Evolutionary conservation across 2,113 vertebrate species (phyloP).

Genomic region (Catharus fuscescens): DNA sequence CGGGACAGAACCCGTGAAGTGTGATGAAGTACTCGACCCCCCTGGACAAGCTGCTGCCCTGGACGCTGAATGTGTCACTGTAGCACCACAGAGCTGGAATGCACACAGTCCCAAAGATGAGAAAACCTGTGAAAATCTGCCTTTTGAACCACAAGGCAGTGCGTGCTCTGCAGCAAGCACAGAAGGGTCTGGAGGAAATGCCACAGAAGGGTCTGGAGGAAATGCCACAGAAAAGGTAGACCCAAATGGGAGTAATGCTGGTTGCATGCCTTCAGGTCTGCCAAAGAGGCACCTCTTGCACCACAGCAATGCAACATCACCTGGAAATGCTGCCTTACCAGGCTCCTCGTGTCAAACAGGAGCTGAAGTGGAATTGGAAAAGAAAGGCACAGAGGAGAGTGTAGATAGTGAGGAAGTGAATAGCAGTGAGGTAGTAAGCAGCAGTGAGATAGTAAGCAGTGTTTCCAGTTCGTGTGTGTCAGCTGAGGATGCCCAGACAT

Average conservation of each 20-base stretch:
- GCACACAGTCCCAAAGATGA: conserved; percentile 38
- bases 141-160: neutral
- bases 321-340: conserved; percentile 21
- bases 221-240: neutral
- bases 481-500: conserved; percentile 43
- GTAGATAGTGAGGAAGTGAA: neutral
- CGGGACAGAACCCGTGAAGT: neutral
- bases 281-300: conserved; percentile 17
- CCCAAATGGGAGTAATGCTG: neutral
- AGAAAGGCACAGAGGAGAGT: conserved; percentile 9
- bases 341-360: neutral
- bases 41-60: conserved; percentile 5
- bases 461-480: neutral
- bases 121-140: neutral
- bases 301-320: neutral
- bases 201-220: neutral
- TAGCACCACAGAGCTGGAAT: conserved; percentile 1
- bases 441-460: neutral
- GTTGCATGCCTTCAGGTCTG: conserved; percentile 6
- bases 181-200: neutral
- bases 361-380: conserved; percentile 6
- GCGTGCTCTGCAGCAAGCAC: neutral
- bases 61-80: neutral
- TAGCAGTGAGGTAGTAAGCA: neutral
- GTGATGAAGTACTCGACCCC: neutral